Conservation (phyloP, 1,140 invertebrate genomes). For the Rhagoletis pomonella region DNA sequence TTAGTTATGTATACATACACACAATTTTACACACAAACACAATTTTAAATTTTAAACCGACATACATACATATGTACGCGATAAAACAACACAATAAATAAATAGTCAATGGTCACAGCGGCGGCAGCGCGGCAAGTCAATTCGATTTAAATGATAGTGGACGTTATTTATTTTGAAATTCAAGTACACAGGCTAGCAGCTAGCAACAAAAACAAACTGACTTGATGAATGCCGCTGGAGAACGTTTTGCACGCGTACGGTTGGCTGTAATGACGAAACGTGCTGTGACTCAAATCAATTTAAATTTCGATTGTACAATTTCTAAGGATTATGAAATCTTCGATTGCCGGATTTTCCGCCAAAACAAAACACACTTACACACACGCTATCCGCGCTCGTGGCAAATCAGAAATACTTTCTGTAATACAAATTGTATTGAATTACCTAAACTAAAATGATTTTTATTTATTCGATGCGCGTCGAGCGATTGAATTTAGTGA, state of each 20-base stretch:
- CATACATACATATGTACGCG: too few relatives aligned
- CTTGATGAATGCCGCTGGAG: neutral
- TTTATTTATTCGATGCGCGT: neutral
- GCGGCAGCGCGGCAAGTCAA: too few relatives aligned
- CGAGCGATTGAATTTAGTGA: neutral
- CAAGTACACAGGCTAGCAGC: neutral
- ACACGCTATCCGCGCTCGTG: too few relatives aligned
- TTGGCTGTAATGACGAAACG: neutral
- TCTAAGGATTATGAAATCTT: neutral
- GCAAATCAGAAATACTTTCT: too few relatives aligned
- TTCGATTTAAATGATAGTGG: too few relatives aligned
- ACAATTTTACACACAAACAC: neutral
- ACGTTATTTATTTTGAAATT: neutral
- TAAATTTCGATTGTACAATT: neutral
- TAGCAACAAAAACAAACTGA: too few relatives aligned
- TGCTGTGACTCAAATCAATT: neutral
- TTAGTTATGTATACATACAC: neutral
- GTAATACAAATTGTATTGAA: too few relatives aligned
- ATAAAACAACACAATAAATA: neutral
- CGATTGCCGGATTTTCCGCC: neutral
- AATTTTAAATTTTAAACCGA: neutral
- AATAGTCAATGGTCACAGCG: neutral
- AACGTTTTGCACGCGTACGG: neutral
- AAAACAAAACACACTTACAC: neutral
- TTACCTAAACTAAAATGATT: too few relatives aligned